Percentiles rank a stretch among this genome's conserved stretches.
Evolutionary conservation across 2,797 vertebrate species (phyloP).

Genomic region (Xenentodon cancila): DNA sequence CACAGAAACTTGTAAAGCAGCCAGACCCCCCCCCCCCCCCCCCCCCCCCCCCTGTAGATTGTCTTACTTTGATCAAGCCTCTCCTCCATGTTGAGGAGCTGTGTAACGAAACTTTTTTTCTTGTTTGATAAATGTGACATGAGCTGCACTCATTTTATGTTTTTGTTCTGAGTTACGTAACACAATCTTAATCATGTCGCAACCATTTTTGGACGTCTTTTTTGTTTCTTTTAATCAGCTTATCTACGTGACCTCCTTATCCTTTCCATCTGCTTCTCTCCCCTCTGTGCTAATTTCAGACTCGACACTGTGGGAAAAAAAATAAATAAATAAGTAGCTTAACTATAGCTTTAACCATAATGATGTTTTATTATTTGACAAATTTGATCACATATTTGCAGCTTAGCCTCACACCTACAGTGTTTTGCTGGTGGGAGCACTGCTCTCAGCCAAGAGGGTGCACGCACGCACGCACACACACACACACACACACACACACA

Average conservation of each 20-base stretch:
- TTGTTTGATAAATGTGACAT: slow-evolving; percentile 7
- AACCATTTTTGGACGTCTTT: background rate
- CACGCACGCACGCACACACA: too few species aligned
- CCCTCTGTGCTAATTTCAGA: slow-evolving; percentile 15
- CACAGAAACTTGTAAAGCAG: slow-evolving; percentile 40
- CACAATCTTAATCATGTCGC: slow-evolving; percentile 2
- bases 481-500: slow-evolving; percentile 2
- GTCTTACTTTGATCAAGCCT: slow-evolving; percentile 17
- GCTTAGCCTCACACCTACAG: slow-evolving; percentile 21
- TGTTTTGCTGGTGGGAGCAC: slow-evolving; percentile 12
- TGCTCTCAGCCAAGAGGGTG: slow-evolving; percentile 29
- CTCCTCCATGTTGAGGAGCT: slow-evolving; percentile 18
- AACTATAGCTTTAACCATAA: slow-evolving; percentile 14
- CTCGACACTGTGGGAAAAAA: slow-evolving; percentile 14
- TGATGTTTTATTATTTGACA: slow-evolving; percentile 40
- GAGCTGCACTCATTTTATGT: background rate
- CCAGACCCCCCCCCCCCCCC: slow-evolving; percentile 14
- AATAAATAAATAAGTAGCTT: slow-evolving; percentile 8
- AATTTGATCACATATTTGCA: slow-evolving; percentile 15
- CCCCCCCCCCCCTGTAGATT: slow-evolving; percentile 18
- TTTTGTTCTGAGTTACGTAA: background rate
- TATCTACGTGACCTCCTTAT: slow-evolving; percentile 3
- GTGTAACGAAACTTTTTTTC: slow-evolving; percentile 3
- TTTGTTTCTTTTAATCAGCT: background rate
- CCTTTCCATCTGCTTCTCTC: slow-evolving; percentile 2